Conservation (phyloP, 2,888 invertebrate species). For the Zygaena filipendulae region DNA sequence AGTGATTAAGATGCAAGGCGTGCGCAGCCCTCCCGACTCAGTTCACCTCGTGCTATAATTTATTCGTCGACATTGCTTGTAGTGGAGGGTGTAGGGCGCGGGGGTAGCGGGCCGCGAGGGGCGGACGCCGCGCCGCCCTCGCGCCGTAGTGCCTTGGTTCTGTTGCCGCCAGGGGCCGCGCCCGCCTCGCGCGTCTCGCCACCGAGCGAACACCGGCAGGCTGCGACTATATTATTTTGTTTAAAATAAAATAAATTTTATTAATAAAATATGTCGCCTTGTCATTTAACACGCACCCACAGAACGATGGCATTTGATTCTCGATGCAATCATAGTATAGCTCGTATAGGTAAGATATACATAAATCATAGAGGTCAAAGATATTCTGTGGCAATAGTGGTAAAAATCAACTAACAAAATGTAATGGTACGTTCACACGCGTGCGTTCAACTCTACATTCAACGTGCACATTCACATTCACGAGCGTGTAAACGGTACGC, state of each 20-base stretch:
- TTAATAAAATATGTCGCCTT: slow-evolving; percentile 31
- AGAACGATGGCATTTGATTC: too few species aligned
- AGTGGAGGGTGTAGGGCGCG: slow-evolving; percentile 18
- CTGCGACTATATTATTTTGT: slow-evolving; percentile 58
- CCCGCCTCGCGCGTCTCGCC: slow-evolving; percentile 25
- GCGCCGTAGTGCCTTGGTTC: slow-evolving; percentile 24
- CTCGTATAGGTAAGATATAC: too few species aligned
- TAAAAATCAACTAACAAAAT: too few species aligned
- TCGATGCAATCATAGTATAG: too few species aligned
- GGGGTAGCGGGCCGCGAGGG: slow-evolving; percentile 11
- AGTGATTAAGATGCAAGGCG: slow-evolving; percentile 37
- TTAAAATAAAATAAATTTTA: slow-evolving; percentile 58
- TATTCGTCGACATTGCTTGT: slow-evolving; percentile 24
- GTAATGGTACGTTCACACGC: too few species aligned
- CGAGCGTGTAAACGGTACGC: too few species aligned
- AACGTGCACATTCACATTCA: too few species aligned
- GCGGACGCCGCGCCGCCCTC: too few species aligned
- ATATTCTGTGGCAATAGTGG: too few species aligned
- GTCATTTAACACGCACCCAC: too few species aligned
- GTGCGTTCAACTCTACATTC: too few species aligned
- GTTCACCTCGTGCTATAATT: slow-evolving; percentile 23
- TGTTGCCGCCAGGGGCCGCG: slow-evolving; percentile 23
- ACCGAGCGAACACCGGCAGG: slow-evolving; percentile 35
- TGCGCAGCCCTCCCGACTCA: slow-evolving; percentile 27
- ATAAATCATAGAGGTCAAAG: too few species aligned